Base-by-base conservation (phyloP, 1,140 invertebrate genomes). In the Drosophila kikkawai region DNA sequence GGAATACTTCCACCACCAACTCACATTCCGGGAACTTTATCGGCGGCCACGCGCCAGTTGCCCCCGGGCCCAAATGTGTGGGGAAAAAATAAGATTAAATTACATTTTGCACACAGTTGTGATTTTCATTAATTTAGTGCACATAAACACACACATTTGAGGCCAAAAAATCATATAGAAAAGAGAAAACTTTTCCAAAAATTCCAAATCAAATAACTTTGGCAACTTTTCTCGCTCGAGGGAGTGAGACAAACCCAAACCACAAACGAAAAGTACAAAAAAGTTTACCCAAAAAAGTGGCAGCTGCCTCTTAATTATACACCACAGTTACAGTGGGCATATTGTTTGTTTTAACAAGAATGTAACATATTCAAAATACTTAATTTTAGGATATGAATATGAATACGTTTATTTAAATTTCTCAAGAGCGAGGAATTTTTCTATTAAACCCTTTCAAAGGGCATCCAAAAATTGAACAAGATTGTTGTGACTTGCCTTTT, bases 121-220 rank as follows among this genome's bases (percentile, higher is more conserved):
- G 84, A 88, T 87, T 87, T 88, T 88, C 84, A 87, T 87, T 87
- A 87, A 87, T 84, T 87, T 87, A 78, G 84, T 84, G 77, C 79
- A 80, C 82, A 84, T 70, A 87, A 82, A 86, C 71, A 84, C 55
- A 83, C 67, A 83, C 63, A 67, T 22, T 70, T 39, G 19, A 55
- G 63, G 60, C 39, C 51, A 32, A 44, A 51, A 79, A 79, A 70
- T 57, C 75, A 71, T 71, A 63, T 77, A 79, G 51, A 57, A 67
- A 48, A 83, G 58, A 68, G 56, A 70, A 80, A 87, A 63, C 75
- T 83, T 63, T 60, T 29, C 53, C 39, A 76, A 75, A 71, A 82
- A 82, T 84, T 84, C 73, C 77, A 84, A 87, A 88, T 87, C 84
- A 87, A 87, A 88, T 87, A 87, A 87, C 77, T 87, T 86, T 86